phyloP scores from a whole-genome alignment of 2,113 vertebrate species.

The Bos taurus region ARS-UCD2.0 NC_037357.1:112624001-112624500 shows the following conservation, averaged over 20 bases:
- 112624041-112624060: not conserved
- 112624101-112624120: not conserved
- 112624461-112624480: not conserved
- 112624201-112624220: not conserved
- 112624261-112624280: not conserved
- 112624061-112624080: not conserved
- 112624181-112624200: not conserved
- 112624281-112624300: not conserved
- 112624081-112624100: not conserved
- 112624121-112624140: not conserved
- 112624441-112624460: not conserved
- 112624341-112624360: not conserved
- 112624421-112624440: not conserved
- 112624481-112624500: not conserved
- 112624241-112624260: not conserved
- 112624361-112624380: not conserved
- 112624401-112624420: not conserved
- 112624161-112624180: not conserved
- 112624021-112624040: not conserved
- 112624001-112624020: not conserved
- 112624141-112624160: not conserved
- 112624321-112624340: not conserved
- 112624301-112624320: not conserved
- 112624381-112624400: not conserved
- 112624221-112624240: not conserved